Evolutionary conservation across 1,140 invertebrate genomes (phyloP).

Genomic region (Ericerus pela): DNA sequence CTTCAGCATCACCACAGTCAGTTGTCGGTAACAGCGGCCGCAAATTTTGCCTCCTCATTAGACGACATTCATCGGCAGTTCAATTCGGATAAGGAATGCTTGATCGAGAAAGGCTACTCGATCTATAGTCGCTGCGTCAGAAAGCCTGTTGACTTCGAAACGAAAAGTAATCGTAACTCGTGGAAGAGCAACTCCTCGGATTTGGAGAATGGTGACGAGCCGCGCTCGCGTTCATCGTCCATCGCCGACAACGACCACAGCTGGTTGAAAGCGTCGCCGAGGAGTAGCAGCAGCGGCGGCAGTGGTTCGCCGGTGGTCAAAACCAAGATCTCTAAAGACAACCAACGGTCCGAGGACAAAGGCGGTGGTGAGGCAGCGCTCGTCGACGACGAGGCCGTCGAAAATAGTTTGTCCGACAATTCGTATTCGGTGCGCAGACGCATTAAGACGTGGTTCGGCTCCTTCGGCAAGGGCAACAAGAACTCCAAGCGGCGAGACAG

Average conservation of each 20-base stretch:
- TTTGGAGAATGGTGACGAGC: background rate
- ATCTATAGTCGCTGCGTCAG: background rate
- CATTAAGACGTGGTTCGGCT: constrained; percentile 22
- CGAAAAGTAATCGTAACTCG: background rate
- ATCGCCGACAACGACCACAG: background rate
- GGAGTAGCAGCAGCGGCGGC: background rate
- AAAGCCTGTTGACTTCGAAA: background rate
- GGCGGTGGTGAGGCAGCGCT: background rate
- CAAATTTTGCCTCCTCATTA: background rate
- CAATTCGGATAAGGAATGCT: background rate
- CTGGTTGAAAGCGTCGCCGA: background rate
- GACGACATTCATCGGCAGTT: constrained; percentile 1
- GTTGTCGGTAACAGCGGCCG: too few species aligned
- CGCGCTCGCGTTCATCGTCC: background rate
- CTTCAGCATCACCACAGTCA: too few species aligned
- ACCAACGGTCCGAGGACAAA: background rate
- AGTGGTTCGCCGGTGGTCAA: background rate
- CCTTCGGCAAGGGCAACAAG: constrained; percentile 23
- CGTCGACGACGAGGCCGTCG: constrained; percentile 9
- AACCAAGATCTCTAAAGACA: background rate
- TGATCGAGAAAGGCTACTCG: background rate
- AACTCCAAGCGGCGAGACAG: constrained; percentile 17
- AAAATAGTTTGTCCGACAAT: constrained; percentile 17
- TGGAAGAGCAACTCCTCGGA: background rate
- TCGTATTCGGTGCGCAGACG: constrained; percentile 19